Base-by-base conservation (phyloP, 2,888 invertebrate species). In the Pheosia gnoma region DNA sequence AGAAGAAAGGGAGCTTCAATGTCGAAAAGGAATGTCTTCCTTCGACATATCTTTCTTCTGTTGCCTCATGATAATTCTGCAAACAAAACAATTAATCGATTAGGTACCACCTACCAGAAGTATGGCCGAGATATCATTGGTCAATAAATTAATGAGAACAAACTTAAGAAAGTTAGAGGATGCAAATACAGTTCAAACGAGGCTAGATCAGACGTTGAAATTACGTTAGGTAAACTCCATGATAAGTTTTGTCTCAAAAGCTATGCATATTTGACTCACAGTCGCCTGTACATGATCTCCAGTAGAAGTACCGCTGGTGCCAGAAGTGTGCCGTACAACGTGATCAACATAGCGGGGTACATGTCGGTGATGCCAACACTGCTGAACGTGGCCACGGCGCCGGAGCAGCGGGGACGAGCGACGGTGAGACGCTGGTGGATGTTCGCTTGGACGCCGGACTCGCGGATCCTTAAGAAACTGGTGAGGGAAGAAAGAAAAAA, bases 311-410 rank as follows among this genome's bases (percentile, higher is more conserved):
- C 80, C 0, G 81, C 82, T 0, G 93, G 77, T 0, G 94, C 89
- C 8, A 94, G 62, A 25, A 91, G 67, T 68, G 89, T 81, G 11
- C 94, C 94, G 57, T 93, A 94, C 13, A 89, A 74, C 7, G 95
- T 90, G n/a, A 90, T 89, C 61, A 94, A 72, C 71, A 95, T 82
- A 0, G 94, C 94, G 0, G 95, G 94, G 62, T 91, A 90, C 85
- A 94, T 94, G 74, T 95, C 95, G 0, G 90, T 88, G 65, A 95
- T 86, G 41, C 95, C 95, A 0, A 96, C 96, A 62, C 95, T 95
- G 74, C 96, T 93, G 85, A 96, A 96, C 3, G 94, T 93, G 11
- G 94, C 91, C 0, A 94, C 91, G 5, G 89, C 82, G 8, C 94
- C 94, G 0, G 91, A 89, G 70, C 96, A 96, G 3, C 84, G 79